Conservation (phyloP, 2,113 vertebrate genomes). For the Bungarus multicinctus region DNA sequence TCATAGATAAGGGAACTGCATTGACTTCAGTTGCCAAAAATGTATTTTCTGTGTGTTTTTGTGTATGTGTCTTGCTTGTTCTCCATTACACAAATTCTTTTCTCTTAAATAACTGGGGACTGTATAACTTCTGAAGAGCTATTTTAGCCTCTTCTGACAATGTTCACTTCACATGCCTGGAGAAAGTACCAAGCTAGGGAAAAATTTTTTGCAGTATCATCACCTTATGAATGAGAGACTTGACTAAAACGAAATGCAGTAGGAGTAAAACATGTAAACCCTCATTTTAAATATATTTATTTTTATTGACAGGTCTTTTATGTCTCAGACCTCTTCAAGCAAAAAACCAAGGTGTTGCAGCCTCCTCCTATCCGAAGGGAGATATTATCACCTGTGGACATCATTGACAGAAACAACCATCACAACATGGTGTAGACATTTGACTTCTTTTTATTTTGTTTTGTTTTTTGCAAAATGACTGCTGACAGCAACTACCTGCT, state of each 20-base stretch:
- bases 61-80: not conserved
- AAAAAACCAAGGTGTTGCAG: slow-evolving; percentile 76
- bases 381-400: slow-evolving; percentile 90
- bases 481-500: slow-evolving; percentile 84
- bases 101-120: not conserved
- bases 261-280: not conserved
- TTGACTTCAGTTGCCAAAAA: not conserved
- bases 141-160: not conserved
- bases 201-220: not conserved
- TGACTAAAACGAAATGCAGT: not conserved
- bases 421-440: slow-evolving; percentile 87
- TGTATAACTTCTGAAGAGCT: not conserved
- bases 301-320: slow-evolving; percentile 84
- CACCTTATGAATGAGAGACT: not conserved
- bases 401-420: slow-evolving; percentile 96
- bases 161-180: not conserved
- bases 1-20: not conserved
- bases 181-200: not conserved
- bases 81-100: not conserved
- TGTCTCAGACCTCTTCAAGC: slow-evolving; percentile 95
- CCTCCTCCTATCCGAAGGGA: slow-evolving; percentile 91
- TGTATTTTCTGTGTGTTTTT: not conserved
- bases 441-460: not conserved
- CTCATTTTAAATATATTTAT: slow-evolving; percentile 24
- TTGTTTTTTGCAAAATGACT: slow-evolving; percentile 62